Percentiles rank a stretch among this genome's conserved stretches.
Evolutionary conservation across 2,888 invertebrate genomes (phyloP).

Genomic region (Oscheius sp.): DNA sequence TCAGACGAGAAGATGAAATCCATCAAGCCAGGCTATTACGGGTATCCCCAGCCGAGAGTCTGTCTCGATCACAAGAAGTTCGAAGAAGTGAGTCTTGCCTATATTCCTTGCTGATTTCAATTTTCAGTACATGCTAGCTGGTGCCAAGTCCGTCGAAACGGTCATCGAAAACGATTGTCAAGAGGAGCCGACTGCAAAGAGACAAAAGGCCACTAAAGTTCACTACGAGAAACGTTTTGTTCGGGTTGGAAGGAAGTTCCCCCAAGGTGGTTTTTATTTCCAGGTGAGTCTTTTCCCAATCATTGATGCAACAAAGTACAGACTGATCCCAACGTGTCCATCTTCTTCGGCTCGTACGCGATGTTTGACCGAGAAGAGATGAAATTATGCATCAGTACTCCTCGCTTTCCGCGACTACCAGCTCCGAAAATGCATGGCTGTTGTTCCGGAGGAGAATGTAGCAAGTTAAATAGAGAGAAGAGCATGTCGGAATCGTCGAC

Average conservation of each 20-base stretch:
- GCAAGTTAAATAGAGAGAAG: background rate
- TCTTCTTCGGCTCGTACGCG: conserved; percentile 66
- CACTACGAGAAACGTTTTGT: conserved; percentile 47
- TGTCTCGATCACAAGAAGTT: conserved; percentile 22
- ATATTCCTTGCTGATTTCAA: too few species aligned
- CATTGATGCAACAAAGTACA: conserved; percentile 44
- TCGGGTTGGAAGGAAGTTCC: conserved; percentile 42
- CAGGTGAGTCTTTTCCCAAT: conserved; percentile 41
- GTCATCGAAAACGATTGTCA: background rate
- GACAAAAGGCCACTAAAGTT: conserved; percentile 23
- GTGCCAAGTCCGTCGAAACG: too few species aligned
- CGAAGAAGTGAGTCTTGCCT: conserved; percentile 4
- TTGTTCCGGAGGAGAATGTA: too few species aligned
- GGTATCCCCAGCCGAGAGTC: background rate
- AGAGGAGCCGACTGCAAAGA: conserved; percentile 39
- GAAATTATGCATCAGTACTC: too few species aligned
- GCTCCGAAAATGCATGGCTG: background rate
- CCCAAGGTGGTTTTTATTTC: conserved; percentile 44
- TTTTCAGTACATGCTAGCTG: too few species aligned
- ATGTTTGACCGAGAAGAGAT: conserved; percentile 54
- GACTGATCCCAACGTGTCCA: conserved; percentile 57
- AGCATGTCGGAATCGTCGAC: background rate
- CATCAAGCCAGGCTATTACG: background rate
- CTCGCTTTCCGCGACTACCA: too few species aligned
- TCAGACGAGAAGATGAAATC: conserved; percentile 23